phyloP scores from a whole-genome alignment of 2,797 vertebrate genomes.

The Loris lydekkerianus region DNA sequence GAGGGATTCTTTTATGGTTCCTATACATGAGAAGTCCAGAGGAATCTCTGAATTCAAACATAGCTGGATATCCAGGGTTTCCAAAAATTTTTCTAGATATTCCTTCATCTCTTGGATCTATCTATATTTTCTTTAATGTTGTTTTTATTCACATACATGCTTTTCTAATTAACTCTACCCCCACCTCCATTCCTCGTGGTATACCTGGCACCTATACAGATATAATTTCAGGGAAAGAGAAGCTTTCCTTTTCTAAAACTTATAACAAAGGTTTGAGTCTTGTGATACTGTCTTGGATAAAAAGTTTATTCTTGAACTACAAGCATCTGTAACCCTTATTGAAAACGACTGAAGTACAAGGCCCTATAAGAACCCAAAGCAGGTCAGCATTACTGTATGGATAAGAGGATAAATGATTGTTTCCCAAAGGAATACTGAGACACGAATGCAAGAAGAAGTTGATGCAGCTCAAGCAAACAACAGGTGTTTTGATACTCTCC shows the following conservation, averaged over 20 bases:
- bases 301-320: background rate
- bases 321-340: background rate
- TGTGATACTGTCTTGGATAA: background rate
- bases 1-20: background rate
- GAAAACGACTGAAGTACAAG: slow-evolving; percentile 12
- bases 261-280: background rate
- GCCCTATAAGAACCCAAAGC: background rate
- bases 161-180: background rate
- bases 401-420: background rate
- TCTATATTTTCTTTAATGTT: background rate
- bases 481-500: background rate
- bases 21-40: background rate
- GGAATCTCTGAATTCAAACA: background rate
- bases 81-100: background rate
- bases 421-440: background rate
- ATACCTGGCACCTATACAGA: background rate
- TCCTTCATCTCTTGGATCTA: background rate
- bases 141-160: background rate
- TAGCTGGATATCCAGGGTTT: background rate
- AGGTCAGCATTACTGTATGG: background rate
- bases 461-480: background rate
- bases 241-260: background rate
- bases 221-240: background rate
- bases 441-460: background rate
- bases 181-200: too few species aligned